phyloP scores from a whole-genome alignment of 2,888 invertebrate genomes.

The Hermaeophaga mercurialis region DNA sequence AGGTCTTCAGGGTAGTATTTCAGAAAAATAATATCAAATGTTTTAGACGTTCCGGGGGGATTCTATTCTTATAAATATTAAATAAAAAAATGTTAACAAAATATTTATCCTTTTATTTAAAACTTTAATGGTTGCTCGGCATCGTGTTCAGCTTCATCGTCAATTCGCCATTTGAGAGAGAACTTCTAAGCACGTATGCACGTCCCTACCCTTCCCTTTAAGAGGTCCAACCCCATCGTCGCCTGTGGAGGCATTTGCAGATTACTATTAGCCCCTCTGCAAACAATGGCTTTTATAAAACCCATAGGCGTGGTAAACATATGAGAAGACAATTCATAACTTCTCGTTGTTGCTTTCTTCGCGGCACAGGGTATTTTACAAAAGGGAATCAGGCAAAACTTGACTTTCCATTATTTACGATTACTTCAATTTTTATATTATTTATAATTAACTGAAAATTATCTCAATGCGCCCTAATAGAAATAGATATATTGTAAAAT shows the following conservation, averaged over 20 bases:
- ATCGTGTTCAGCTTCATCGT: no score
- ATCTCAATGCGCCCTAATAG: no score
- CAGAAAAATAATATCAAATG: no score
- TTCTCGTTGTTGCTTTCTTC: neutral
- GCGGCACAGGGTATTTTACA: neutral
- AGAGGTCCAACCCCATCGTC: conserved; percentile 3
- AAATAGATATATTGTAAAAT: no score
- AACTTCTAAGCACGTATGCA: neutral
- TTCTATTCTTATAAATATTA: no score
- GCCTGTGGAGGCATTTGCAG: conserved; percentile 29
- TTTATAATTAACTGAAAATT: no score
- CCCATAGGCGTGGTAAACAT: conserved; percentile 40
- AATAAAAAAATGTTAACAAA: no score
- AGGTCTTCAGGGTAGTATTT: no score
- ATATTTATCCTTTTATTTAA: no score
- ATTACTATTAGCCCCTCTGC: conserved; percentile 25
- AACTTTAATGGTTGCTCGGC: no score
- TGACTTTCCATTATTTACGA: neutral
- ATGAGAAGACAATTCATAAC: conserved; percentile 37
- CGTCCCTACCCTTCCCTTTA: conserved; percentile 1
- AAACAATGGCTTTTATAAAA: conserved; percentile 35
- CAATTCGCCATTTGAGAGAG: conserved; percentile 12
- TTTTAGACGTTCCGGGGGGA: no score
- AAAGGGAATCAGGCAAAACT: no score
- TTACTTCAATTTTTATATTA: neutral